Evolutionary conservation across 1,140 invertebrate genomes (phyloP).

Genomic region (Temnothorax nylanderi): DNA sequence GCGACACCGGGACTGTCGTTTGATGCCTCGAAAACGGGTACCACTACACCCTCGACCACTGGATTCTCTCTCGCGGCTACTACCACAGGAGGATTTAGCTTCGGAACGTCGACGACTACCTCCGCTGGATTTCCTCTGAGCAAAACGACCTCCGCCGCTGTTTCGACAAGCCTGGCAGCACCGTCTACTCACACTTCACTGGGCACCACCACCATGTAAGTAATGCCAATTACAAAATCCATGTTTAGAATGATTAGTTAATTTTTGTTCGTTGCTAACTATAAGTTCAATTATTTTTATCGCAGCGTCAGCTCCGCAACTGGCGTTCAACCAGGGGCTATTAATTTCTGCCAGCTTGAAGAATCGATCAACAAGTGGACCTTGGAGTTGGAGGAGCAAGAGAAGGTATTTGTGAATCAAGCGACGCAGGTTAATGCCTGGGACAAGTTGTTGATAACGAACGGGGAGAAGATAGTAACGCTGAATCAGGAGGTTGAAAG

Average conservation of each 20-base stretch:
- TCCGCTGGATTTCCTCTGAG: conserved; percentile 68
- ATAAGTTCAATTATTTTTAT: conserved; percentile 58
- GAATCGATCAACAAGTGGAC: conserved; percentile 99
- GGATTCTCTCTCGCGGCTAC: conserved; percentile 61
- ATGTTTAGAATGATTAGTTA: conserved; percentile 22
- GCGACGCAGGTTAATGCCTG: conserved; percentile 97
- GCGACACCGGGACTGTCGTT: conserved; percentile 71
- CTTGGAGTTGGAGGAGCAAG: conserved; percentile 96
- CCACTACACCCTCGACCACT: conserved; percentile 64
- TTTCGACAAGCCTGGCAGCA: conserved; percentile 82
- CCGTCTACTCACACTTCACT: conserved; percentile 83
- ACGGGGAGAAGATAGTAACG: conserved; percentile 96
- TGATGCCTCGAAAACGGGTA: conserved; percentile 60
- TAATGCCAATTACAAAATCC: conserved; percentile 32
- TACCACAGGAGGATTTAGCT: conserved; percentile 73
- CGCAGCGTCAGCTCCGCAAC: conserved; percentile 82
- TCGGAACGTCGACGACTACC: conserved; percentile 67
- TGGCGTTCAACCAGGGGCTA: conserved; percentile 84
- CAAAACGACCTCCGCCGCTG: conserved; percentile 76
- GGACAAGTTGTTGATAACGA: conserved; percentile 95
- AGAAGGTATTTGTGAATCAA: conserved; percentile 96
- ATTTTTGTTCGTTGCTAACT: conserved; percentile 45
- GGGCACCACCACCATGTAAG: conserved; percentile 84
- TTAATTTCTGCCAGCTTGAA: conserved; percentile 96
- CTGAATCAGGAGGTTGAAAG: conserved; percentile 94